phyloP scores from a whole-genome alignment of 2,113 vertebrate species.

The Sapajus apella region DNA sequence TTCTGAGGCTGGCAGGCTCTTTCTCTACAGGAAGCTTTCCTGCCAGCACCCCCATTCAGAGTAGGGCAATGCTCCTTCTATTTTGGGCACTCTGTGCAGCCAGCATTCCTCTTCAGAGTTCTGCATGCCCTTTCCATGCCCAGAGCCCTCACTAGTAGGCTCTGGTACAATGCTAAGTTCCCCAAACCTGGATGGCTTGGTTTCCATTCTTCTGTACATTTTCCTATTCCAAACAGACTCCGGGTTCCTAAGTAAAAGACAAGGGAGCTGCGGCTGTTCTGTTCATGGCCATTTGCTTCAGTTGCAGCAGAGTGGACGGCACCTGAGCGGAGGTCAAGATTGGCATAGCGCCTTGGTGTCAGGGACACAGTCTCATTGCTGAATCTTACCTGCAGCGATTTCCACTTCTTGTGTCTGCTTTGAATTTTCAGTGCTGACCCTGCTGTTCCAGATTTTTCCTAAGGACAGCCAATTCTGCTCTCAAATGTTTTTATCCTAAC shows the following conservation, averaged over 20 bases:
- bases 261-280: neutral
- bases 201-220: neutral
- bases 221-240: neutral
- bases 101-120: neutral
- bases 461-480: neutral
- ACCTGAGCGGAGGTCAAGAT: too few species aligned
- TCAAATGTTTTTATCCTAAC: neutral
- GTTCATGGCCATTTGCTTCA: neutral
- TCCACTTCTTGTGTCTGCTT: neutral
- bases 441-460: neutral
- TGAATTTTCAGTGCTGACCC: neutral
- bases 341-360: neutral
- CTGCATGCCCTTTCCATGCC: neutral
- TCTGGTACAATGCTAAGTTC: neutral
- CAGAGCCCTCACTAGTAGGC: neutral
- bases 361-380: fast-evolving
- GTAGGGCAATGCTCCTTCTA: neutral
- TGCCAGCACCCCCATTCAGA: neutral
- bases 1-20: too few species aligned
- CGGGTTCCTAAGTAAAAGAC: neutral
- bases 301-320: neutral
- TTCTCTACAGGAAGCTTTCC: neutral
- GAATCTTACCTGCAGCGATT: neutral
- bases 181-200: too few species aligned
- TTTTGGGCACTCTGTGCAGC: neutral